Evolutionary conservation across 2,888 invertebrate genomes (phyloP).

Genomic region (Plemyria rubiginata): DNA sequence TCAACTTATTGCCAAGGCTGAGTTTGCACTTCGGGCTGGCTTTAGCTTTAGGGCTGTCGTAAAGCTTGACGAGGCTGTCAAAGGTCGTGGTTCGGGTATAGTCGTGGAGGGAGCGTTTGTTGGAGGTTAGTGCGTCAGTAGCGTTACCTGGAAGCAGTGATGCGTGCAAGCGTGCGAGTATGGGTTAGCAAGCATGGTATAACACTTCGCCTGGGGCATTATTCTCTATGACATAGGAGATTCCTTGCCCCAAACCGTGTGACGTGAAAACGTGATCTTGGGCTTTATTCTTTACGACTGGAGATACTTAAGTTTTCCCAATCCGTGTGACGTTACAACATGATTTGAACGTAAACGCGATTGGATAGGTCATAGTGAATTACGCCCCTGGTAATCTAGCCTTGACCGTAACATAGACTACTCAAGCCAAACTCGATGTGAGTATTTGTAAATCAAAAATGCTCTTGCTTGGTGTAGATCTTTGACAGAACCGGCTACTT

Average conservation of each 20-base stretch:
- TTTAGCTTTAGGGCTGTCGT: conserved; percentile 48
- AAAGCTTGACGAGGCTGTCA: conserved; percentile 59
- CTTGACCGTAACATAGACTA: neutral
- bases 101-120: conserved; percentile 61
- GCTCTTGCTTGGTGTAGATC: no score
- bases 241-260: no score
- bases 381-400: no score
- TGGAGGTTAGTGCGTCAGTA: conserved; percentile 50
- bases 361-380: no score
- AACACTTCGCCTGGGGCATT: neutral
- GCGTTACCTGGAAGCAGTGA: conserved; percentile 59
- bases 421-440: neutral
- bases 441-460: neutral
- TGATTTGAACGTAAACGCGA: no score
- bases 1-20: conserved; percentile 57
- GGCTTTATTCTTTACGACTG: no score
- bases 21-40: conserved; percentile 68
- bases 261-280: no score
- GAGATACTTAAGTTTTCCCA: no score
- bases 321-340: no score
- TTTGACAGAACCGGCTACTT: no score
- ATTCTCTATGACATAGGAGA: no score
- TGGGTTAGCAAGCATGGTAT: conserved; percentile 4
- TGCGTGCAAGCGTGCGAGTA: conserved; percentile 34
- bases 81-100: conserved; percentile 67